These are phyloP conservation scores for Sciaenops ocellatus DNA, from an alignment of 2,797 vertebrate species.

Conservation along the genomic window DNA sequence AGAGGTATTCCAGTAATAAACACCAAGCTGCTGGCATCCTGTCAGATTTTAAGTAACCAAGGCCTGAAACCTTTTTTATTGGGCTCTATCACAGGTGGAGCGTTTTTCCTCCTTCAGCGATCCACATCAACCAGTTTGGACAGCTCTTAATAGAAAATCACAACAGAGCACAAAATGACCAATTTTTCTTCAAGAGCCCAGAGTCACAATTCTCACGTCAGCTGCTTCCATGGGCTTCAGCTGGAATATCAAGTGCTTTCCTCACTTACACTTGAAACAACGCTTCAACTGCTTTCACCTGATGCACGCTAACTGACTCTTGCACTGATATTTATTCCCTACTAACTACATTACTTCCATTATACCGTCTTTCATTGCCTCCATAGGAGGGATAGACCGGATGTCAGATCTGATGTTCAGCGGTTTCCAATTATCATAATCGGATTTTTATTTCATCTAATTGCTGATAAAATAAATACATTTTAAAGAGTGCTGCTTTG, in stretches of 20 bases:
- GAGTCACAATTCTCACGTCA: background rate
- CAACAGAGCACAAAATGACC: background rate
- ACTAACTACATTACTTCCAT: too few species aligned
- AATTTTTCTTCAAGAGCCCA: constrained; percentile 1
- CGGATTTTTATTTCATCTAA: too few species aligned
- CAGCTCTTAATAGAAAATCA: constrained; percentile 2
- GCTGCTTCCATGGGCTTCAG: background rate
- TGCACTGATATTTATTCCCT: background rate
- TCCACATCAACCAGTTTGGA: constrained; percentile 15
- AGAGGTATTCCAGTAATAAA: background rate
- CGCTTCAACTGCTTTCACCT: background rate
- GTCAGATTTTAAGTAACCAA: constrained; percentile 3
- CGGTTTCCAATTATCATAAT: too few species aligned
- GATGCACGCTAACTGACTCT: background rate
- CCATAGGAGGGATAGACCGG: too few species aligned
- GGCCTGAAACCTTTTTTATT: background rate
- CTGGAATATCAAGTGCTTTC: background rate
- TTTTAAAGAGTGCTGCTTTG: too few species aligned
- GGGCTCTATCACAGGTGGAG: background rate
- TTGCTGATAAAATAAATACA: too few species aligned
- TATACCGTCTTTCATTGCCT: too few species aligned
- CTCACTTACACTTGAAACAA: too few species aligned
- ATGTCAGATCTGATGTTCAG: too few species aligned
- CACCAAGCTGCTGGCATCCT: background rate
- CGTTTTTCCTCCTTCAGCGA: background rate